phyloP scores from a whole-genome alignment of 1,140 invertebrate genomes.

The Tetramorium parvispinum region DNA sequence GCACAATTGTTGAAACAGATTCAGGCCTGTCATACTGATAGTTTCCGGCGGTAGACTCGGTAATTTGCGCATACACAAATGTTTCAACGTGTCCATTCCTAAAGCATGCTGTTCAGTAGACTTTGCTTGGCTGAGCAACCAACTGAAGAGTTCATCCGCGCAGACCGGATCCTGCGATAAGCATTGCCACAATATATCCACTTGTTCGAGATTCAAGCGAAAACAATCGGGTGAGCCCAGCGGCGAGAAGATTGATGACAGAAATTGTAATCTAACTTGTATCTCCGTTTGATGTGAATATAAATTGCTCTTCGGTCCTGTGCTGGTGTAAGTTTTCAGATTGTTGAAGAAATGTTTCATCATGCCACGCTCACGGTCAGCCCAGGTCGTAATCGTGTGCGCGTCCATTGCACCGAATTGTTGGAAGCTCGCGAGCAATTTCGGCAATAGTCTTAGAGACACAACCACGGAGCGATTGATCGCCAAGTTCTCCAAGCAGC shows the following conservation, averaged over 20 bases:
- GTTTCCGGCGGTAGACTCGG: constrained; percentile 94
- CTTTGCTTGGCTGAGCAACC: constrained; percentile 95
- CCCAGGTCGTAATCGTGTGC: constrained; percentile 94
- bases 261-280: constrained; percentile 95
- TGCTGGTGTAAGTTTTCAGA: constrained; percentile 88
- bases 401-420: constrained; percentile 94
- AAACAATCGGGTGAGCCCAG: constrained; percentile 95
- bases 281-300: constrained; percentile 96
- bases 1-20: constrained; percentile 95
- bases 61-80: constrained; percentile 95
- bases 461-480: constrained; percentile 95
- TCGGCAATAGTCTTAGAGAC: constrained; percentile 94
- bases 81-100: constrained; percentile 93
- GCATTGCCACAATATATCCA: constrained; percentile 96
- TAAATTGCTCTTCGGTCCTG: constrained; percentile 83
- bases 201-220: constrained; percentile 94
- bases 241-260: constrained; percentile 96
- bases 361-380: constrained; percentile 95
- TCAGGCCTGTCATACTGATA: constrained; percentile 96
- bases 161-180: constrained; percentile 93
- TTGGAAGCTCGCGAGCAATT: constrained; percentile 96
- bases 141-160: constrained; percentile 96
- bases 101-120: constrained; percentile 96
- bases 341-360: constrained; percentile 97
- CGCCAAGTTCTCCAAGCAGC: constrained; percentile 95